Base-by-base conservation (phyloP, 1,140 invertebrate species). In the Diorhabda elongata region DNA sequence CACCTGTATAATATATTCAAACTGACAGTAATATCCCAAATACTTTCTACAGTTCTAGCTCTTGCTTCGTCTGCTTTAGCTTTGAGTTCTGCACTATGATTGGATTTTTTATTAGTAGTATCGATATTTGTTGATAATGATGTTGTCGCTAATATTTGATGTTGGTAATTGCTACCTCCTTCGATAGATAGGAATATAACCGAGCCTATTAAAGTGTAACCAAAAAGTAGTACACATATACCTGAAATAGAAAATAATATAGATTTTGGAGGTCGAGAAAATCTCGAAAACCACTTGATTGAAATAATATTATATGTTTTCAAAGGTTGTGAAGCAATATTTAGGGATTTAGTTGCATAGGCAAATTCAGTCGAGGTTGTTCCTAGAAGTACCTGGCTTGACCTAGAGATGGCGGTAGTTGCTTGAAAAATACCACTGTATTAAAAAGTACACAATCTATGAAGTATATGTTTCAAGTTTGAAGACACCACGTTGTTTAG, bases 11-110 rank as follows among this genome's bases (percentile, higher is more conserved):
- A 85, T 75, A 97, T 96, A 81, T 97, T 97, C 61, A 98, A 85
- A 64, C 90, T 92, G 73, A 95, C 93, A 8, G 96, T 98, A 59
- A 97, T 96, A 77, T 96, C 92, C 96, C 96, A 98, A 72, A 98
- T 92, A 78, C 91, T 93, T 79, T 93, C 91, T 5, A 95, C 92
- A 7, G 92, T 92, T 72, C 88, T 87, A 5, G 89, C 86, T 71
- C 92, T 84, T 1, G 89, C 88, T 70, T 92, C 87, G 71, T 85
- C 86, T 68, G 83, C 85, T 61, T 83, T 79, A 75, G 81, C 78
- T 71, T 74, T 75, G 42, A 77, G 69, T 65, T 78, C 74, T 4
- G 69, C 71, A 73, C 70, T 78, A 67, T 76, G 74, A 66, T 77
- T 79, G 61, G 67, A 11, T 43, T 75, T 73, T 66, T 72, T 73